phyloP scores from a whole-genome alignment of 2,113 vertebrate species.

The Panurus biarmicus region DNA sequence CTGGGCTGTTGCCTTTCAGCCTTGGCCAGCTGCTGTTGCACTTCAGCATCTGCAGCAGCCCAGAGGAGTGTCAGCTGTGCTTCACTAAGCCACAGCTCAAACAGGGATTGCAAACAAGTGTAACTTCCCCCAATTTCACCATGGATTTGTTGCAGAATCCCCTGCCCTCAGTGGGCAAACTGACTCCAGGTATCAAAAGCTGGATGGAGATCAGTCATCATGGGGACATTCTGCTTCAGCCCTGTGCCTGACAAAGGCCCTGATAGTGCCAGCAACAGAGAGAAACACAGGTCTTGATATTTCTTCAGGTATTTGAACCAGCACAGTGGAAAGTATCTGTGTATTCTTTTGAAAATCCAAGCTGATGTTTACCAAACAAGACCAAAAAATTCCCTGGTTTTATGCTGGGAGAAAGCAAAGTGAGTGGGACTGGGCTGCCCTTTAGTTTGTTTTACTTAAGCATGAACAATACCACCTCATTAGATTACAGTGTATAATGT shows the following conservation, averaged over 20 bases:
- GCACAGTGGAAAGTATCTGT: neutral
- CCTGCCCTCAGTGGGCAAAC: neutral
- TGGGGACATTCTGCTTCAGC: neutral
- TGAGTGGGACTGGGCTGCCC: neutral
- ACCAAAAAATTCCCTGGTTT: neutral
- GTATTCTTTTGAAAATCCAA: neutral
- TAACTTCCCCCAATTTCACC: neutral
- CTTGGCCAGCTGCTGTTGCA: neutral
- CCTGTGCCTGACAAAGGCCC: neutral
- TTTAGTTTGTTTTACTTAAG: neutral
- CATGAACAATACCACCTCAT: neutral
- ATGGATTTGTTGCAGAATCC: neutral
- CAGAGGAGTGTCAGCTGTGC: fast-evolving
- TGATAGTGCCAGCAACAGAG: neutral
- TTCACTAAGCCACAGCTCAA: neutral
- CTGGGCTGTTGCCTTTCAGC: neutral
- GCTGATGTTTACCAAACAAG: fast-evolving
- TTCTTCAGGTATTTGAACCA: neutral
- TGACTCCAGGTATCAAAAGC: fast-evolving
- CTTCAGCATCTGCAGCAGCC: neutral
- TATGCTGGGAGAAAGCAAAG: neutral
- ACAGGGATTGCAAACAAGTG: neutral
- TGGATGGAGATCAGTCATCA: neutral
- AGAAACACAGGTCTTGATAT: neutral
- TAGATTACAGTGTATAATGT: neutral